phyloP scores from a whole-genome alignment of 2,113 vertebrate genomes.

The Melozone crissalis region DNA sequence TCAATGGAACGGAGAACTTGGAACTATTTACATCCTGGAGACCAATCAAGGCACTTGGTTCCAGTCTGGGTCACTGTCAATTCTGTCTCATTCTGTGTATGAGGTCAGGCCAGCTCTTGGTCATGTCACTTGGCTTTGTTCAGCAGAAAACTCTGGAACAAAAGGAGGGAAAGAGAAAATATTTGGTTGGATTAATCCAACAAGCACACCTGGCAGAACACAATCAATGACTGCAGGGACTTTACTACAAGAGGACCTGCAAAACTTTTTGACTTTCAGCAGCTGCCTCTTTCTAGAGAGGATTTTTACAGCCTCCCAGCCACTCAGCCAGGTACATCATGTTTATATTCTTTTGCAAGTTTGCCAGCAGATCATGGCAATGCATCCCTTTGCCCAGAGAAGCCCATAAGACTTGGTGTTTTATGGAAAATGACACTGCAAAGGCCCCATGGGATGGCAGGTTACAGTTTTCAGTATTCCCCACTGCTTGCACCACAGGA shows the following conservation, averaged over 20 bases:
- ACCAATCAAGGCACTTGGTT: neutral
- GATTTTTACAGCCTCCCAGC: neutral
- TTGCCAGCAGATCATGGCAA: neutral
- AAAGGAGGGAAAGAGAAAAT: neutral
- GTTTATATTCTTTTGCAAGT: neutral
- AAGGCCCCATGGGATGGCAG: neutral
- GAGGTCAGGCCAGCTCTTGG: conserved; percentile 77
- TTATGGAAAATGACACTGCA: neutral
- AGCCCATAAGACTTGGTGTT: neutral
- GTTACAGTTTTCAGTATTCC: neutral
- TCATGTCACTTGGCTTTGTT: conserved; percentile 75
- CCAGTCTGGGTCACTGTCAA: conserved; percentile 53
- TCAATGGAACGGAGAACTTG: neutral
- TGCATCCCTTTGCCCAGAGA: neutral
- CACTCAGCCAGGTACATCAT: neutral
- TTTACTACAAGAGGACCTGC: neutral
- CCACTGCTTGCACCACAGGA: neutral
- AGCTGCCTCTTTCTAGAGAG: neutral
- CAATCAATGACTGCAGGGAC: neutral
- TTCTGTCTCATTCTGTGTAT: conserved; percentile 81
- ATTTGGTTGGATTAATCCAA: neutral
- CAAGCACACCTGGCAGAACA: neutral
- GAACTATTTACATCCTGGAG: neutral
- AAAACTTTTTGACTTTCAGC: neutral
- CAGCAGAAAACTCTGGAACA: conserved; percentile 80